A percentile compares a stretch with the other conserved stretches of the same genome.
phyloP scores from a whole-genome alignment of 2,888 invertebrate genomes.

The Clitarchus hookeri region DNA sequence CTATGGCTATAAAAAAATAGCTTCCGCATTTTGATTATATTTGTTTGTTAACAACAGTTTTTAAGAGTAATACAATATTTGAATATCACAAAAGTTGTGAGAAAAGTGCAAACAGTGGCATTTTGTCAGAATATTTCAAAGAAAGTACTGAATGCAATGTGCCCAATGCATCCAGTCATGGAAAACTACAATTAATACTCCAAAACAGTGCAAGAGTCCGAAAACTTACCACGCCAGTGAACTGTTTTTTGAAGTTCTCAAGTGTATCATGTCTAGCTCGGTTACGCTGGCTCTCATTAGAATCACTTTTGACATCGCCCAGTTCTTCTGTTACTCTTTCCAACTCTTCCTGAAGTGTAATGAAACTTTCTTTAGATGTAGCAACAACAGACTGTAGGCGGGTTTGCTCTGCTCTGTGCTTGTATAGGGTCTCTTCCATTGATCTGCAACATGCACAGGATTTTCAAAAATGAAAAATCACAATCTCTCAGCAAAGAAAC shows the following conservation, averaged over 20 bases:
- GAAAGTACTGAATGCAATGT: too few species aligned
- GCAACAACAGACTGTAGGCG: neutral
- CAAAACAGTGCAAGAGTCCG: neutral
- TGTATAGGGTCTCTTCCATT: neutral
- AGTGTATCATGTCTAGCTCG: neutral
- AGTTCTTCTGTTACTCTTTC: neutral
- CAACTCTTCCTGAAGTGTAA: neutral
- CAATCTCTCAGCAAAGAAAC: too few species aligned
- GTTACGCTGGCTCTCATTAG: neutral
- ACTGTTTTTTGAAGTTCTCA: conserved; percentile 3
- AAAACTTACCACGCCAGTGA: neutral
- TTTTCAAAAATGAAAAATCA: too few species aligned
- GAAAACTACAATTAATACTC: too few species aligned
- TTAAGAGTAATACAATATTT: too few species aligned
- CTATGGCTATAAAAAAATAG: too few species aligned
- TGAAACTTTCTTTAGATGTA: neutral
- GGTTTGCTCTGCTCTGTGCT: neutral
- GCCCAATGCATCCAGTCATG: too few species aligned
- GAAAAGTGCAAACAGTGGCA: too few species aligned
- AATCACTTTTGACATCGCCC: neutral
- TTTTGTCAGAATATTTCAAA: too few species aligned
- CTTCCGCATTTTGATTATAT: too few species aligned
- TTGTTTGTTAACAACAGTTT: too few species aligned
- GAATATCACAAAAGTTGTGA: too few species aligned
- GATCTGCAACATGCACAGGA: neutral